Evolutionary conservation across 2,888 invertebrate genomes (phyloP).

Genomic region (Caenorhabditis panamensis): DNA sequence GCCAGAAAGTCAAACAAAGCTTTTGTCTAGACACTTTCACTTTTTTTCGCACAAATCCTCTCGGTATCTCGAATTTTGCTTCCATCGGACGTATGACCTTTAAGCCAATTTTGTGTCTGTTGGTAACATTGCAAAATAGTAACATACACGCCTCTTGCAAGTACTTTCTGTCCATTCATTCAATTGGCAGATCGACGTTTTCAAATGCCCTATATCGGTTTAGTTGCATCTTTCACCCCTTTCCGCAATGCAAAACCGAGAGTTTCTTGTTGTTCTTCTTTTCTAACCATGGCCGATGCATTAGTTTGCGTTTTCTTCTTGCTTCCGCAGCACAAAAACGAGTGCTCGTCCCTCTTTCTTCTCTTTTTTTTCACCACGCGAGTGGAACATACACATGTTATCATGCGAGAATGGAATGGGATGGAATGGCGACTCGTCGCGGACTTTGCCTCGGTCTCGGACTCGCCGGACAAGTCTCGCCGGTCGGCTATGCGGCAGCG

Average conservation of each 20-base stretch:
- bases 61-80: no score
- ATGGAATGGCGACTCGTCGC: constrained; percentile 5
- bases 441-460: neutral
- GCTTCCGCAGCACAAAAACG: neutral
- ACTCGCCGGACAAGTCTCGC: neutral
- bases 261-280: neutral
- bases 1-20: no score
- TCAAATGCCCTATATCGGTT: neutral
- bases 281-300: neutral
- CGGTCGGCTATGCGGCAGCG: neutral
- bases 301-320: neutral
- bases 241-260: neutral
- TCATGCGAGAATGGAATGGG: constrained; percentile 12
- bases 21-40: no score
- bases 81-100: neutral
- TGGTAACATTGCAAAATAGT: neutral
- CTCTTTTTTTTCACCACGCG: constrained; percentile 6
- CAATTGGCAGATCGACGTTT: neutral
- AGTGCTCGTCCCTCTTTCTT: constrained; percentile 20
- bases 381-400: constrained; percentile 41
- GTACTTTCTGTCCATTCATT: neutral
- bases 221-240: neutral
- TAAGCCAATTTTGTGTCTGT: neutral
- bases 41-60: no score
- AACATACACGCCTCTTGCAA: neutral